Conservation (phyloP, 1,140 invertebrate genomes). For the Paracyclopina nana region DNA sequence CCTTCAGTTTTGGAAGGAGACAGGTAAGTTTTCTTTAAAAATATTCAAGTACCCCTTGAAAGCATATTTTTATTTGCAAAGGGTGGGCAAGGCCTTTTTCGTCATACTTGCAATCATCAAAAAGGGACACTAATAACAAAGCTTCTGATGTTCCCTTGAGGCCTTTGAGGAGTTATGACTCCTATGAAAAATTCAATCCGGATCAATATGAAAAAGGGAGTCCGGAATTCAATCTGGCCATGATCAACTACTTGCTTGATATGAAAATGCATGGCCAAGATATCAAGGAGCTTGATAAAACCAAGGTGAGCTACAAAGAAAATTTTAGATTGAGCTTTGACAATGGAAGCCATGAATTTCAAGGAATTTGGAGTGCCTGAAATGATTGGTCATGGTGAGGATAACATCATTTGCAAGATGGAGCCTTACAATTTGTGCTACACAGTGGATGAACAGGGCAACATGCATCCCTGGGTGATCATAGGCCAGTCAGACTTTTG, state of each 20-base stretch:
- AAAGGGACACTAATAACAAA: too few relatives aligned
- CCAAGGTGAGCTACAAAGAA: neutral
- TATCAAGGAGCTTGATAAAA: neutral
- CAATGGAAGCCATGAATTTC: neutral
- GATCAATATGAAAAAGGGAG: neutral
- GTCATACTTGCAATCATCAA: too few relatives aligned
- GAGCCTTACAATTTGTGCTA: neutral
- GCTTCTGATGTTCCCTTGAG: too few relatives aligned
- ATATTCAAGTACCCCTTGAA: too few relatives aligned
- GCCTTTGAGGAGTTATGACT: too few relatives aligned
- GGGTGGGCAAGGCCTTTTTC: too few relatives aligned
- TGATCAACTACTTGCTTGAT: neutral
- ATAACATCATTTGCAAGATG: neutral
- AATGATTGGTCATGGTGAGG: neutral
- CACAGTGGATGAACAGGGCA: neutral
- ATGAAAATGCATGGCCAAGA: neutral
- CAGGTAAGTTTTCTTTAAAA: too few relatives aligned
- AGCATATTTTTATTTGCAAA: too few relatives aligned
- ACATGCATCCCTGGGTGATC: neutral
- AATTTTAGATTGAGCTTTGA: neutral
- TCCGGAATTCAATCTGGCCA: neutral
- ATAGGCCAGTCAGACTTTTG: neutral
- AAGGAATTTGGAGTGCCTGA: neutral
- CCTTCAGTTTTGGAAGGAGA: too few relatives aligned
- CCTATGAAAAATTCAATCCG: neutral